phyloP scores from a whole-genome alignment of 2,113 vertebrate species.

The Sprattus sprattus region DNA sequence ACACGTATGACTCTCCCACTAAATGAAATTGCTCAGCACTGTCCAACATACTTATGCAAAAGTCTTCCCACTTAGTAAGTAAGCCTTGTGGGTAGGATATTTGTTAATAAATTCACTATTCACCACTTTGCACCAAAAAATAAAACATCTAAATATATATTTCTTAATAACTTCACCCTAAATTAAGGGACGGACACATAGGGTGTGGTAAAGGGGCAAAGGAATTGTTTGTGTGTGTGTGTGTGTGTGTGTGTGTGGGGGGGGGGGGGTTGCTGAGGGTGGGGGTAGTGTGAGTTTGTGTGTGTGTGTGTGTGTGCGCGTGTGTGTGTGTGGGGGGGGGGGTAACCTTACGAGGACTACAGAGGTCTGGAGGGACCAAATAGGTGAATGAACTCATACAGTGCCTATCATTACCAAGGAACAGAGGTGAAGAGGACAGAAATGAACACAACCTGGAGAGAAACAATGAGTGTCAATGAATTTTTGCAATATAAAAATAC shows the following conservation, averaged over 20 bases:
- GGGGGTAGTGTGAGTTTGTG: background rate
- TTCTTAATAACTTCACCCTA: background rate
- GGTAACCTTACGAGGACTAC: background rate
- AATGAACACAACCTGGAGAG: background rate
- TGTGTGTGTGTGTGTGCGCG: no score
- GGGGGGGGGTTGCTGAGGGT: no score
- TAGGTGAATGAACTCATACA: background rate
- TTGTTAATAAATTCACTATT: conserved; percentile 4
- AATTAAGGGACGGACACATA: background rate
- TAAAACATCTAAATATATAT: conserved; percentile 6
- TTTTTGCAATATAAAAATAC: background rate
- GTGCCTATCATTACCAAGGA: background rate
- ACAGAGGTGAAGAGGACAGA: conserved; percentile 25
- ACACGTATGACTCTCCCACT: background rate
- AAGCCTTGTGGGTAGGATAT: background rate
- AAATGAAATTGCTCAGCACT: background rate
- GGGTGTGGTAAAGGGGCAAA: background rate
- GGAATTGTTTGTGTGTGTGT: no score
- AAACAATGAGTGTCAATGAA: conserved; percentile 24
- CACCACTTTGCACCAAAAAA: conserved; percentile 3
- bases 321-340: background rate
- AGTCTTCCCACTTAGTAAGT: background rate
- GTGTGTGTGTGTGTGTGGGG: background rate
- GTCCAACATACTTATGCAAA: background rate
- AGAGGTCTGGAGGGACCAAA: background rate